Evolutionary conservation across 2,797 vertebrate genomes (phyloP), one percentile per base, ranked within the genome.

Genomic region (Epinephelus malabaricus): DNA sequence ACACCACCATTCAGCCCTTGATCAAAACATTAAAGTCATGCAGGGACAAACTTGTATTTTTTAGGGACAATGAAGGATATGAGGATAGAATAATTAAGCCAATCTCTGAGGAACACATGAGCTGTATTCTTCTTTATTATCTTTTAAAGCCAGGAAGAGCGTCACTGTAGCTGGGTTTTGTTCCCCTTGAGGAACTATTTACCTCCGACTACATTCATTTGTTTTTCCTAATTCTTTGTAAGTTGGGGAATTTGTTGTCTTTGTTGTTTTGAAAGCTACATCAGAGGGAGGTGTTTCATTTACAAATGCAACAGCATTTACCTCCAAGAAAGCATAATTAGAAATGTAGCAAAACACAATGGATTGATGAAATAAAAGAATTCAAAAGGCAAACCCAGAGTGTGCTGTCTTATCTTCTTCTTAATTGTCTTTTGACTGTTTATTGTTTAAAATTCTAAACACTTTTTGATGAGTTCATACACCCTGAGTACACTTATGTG

Each of bases 151-250:
- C 79, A 73, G 63, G 17, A 50, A 73, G 78, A 58, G 21, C 47
- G 3, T 58, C 50, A 2, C 49, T 65, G 56, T 15, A 17, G 38
- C 73, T 19, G 46, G 10, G 11, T 77, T 79, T 80, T 72, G 40
- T 77, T 76, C 60, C 69, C 69, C 66, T 73, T 51, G 55, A 81
- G 61, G 25, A 78, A 81, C 73, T 45, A 65, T 79, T 79, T 69
- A 78, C 63, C 68, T 69, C 61, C 1, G 0, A 73, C 65, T 69
- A 10, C n/a, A 43, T 64, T 49, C 78, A 46, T 79, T 82, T 43
- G 11, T 79, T 83, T 69, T 64, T 21, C 38, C 25, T 55, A 62
- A 73, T 70, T 84, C 54, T 73, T 73, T 69, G 23, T 25, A 43
- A 78, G 61, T 79, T 51, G 23, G 46, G 27, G 38, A n/a, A 63